Evolutionary conservation across 2,888 invertebrate genomes (phyloP), one percentile per base, ranked within the genome.

Genomic region (Philopedon plagiatum): DNA sequence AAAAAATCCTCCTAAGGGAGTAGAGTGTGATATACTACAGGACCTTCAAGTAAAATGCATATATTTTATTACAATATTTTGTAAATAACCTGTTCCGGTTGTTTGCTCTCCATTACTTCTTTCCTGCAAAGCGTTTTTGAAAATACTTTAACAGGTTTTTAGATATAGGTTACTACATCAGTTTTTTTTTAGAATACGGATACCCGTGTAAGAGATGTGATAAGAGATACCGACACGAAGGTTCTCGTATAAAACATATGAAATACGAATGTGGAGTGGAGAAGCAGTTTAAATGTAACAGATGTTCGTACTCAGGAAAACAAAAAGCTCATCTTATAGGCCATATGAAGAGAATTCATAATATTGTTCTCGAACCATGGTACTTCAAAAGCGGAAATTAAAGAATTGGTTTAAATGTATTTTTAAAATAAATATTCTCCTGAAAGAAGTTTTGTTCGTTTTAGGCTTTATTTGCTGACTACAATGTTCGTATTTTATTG

Each of bases 251-350:
- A 65, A 86, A 86, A 11, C 87, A 87, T 78, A 83, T 84, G 77
- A 83, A 83, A 69, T 82, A 86, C 63, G 87, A 87, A 75, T 87
- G 88, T 75, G 86, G 87, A 1, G 58, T 62, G 86, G 87, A 76
- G 84, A 86, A 72, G 87, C 86, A 67, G 11, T 67, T 68, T n/a
- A 49, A 41, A 18, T 68, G 68, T 32, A 7, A 5, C 18, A 54
- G 18, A 4, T 69, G 69, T 21, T n/a, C n/a, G 4, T 69, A 69
- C 21, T 29, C 21, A 4, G 69, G 62, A 3, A 54, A 58, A 19
- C 71, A 60, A 13, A 65, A 66, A 21, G 34, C n/a, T 18, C 60
- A 57, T 58, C 15, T 71, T 7, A 58, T 21, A n/a, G 34, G 60
- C 19, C 71, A 71, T n/a, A 34, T 69, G 69, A 51, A 19, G 18